phyloP scores from a whole-genome alignment of 2,113 vertebrate species.

The Falco punctatus region DNA sequence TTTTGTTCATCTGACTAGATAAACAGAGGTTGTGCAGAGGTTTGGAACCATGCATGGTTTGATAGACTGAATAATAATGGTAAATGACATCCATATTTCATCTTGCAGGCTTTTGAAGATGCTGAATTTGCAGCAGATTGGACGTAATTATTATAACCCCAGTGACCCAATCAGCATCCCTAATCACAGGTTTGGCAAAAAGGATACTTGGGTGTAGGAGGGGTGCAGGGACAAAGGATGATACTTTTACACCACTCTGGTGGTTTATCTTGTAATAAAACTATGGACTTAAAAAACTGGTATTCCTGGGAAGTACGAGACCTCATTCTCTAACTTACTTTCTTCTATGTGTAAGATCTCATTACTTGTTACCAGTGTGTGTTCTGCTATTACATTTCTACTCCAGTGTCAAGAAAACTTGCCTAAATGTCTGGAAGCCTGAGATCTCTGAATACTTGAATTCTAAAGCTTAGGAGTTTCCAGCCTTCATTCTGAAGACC shows the following conservation, averaged over 20 bases:
- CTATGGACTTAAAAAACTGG: background rate
- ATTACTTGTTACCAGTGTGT: background rate
- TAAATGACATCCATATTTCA: background rate
- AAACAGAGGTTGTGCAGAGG: background rate
- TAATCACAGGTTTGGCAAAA: slow-evolving; percentile 83
- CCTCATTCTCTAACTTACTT: background rate
- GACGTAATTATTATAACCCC: slow-evolving; percentile 93
- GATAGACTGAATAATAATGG: background rate
- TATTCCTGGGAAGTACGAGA: background rate
- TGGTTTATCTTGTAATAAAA: background rate
- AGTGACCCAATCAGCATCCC: slow-evolving; percentile 86
- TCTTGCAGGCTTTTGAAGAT: slow-evolving; percentile 87
- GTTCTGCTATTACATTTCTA: background rate
- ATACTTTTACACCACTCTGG: background rate
- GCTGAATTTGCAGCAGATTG: slow-evolving; percentile 93
- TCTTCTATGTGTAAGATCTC: background rate
- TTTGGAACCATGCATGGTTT: background rate
- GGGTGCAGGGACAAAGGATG: background rate
- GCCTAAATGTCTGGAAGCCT: background rate
- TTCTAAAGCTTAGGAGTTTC: background rate
- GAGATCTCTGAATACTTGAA: background rate
- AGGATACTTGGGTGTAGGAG: rapidly evolving
- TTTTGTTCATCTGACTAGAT: too few species aligned
- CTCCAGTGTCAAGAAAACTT: background rate
- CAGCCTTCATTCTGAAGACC: background rate